Evolutionary conservation across 2,113 vertebrate genomes (phyloP), one percentile per base, ranked within the genome.

Genomic region (Progne subis): DNA sequence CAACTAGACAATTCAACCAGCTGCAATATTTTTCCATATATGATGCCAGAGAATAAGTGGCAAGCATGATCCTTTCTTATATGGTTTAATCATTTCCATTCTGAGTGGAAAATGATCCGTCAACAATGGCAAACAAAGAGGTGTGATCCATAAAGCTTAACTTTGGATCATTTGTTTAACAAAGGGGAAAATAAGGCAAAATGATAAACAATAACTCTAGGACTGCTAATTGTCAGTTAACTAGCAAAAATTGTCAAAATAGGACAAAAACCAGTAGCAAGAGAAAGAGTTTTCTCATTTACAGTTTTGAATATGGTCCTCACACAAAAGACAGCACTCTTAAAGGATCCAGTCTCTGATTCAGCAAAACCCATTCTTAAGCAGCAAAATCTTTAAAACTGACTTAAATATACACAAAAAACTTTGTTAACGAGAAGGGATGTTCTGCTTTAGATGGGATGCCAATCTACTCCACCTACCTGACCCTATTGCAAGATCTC

Each of bases 41-140:
- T 97, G 97, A 97, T 97, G 98, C 97, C 98, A 98, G 95, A 92
- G 96, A 96, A 96, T 88, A 94, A 97, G 94, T 53, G 34, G 95
- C 91, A 93, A 97, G 94, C 34, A 84, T 80, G 97, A 97, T 97
- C 82, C 96, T 97, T 98, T 98, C 97, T 98, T 98, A 98, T 95
- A 97, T 96, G 95, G 98, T 97, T 98, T 98, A 98, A 98, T 97
- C 92, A 95, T 98, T 98, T 98, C 98, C 98, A 98, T 96, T 97
- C 96, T 95, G 94, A 96, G 96, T 95, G 97, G 97, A 98, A 98
- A 97, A 95, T 2, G 15, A 96, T 97, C 96, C 67, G 86, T 96
- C 96, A 97, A 87, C 97, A 96, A 95, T 17, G 88, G 94, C 94
- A 95, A 97, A 97, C 89, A 98, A 96, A 97, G 97, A 93, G 93